Evolutionary conservation across 2,888 invertebrate genomes (phyloP).

Genomic region (Helleia helle): DNA sequence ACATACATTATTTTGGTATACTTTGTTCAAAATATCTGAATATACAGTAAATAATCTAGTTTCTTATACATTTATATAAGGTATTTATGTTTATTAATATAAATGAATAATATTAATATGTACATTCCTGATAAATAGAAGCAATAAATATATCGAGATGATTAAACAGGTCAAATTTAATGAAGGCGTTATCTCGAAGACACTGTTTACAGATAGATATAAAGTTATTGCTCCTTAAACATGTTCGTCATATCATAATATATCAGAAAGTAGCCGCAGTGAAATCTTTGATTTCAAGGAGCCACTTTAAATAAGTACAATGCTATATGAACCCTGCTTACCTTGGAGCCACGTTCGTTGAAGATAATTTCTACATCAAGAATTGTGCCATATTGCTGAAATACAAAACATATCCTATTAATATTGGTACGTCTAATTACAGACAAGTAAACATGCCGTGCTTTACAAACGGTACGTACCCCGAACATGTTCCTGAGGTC

Average conservation of each 20-base stretch:
- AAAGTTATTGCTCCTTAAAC: slow-evolving; percentile 21
- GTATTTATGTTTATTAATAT: no score
- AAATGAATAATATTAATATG: slow-evolving; percentile 5
- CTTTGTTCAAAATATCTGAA: no score
- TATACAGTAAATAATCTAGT: no score
- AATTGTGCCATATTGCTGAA: slow-evolving; percentile 98
- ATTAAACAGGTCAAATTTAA: slow-evolving; percentile 10
- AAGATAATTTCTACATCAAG: slow-evolving; percentile 99
- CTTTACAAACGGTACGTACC: slow-evolving; percentile 77
- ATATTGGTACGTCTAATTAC: slow-evolving; percentile 12
- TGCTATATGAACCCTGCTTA: slow-evolving; percentile 73
- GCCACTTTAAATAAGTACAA: slow-evolving; percentile 34
- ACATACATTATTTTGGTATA: no score
- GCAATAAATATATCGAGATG: slow-evolving; percentile 22
- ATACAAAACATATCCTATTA: slow-evolving; percentile 50
- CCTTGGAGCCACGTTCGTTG: slow-evolving; percentile 99
- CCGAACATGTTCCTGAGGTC: slow-evolving; percentile 99
- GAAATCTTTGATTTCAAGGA: slow-evolving; percentile 54
- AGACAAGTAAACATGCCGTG: slow-evolving; percentile 22
- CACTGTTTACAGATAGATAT: slow-evolving; percentile 16
- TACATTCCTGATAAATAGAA: slow-evolving; percentile 25
- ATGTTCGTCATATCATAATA: slow-evolving; percentile 16
- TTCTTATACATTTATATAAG: no score
- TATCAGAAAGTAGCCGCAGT: slow-evolving; percentile 34
- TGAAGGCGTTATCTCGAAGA: slow-evolving; percentile 5